Evolutionary conservation across 2,113 vertebrate genomes (phyloP), one percentile per base, ranked within the genome.

Genomic region (Tapirus terrestris): DNA sequence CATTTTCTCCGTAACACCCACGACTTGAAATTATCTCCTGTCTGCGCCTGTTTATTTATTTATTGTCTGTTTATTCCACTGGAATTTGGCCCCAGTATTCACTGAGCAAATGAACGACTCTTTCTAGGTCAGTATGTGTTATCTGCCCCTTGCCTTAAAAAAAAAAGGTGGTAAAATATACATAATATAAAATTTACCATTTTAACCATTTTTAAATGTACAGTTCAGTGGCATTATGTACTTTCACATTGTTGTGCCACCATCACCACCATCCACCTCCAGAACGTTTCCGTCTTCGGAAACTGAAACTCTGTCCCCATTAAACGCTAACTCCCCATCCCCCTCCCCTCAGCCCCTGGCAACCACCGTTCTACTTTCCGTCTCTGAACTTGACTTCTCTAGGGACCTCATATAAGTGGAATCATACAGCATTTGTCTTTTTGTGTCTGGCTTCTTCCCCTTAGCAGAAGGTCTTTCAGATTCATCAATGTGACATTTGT

Each of bases 401-500:
- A 3, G 45, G 75, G 13, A 27, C 18, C 67, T 58, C 25, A 14
- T 5, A 0, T 7, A 16, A n/a, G 16, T 2, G 10, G 72, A 45
- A 3, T 45, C 72, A 11, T 1, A 18, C 9, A 1, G 11, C 2
- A 2, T 8, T 1, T 1, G 29, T 43, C 48, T 61, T 67, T 4
- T 8, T 1, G 48, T 20, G 31, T 33, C 31, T 45, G 65, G 20
- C 21, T 61, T 27, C 2, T 79, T 45, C 72, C 58, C 3, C 12
- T 25, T 2, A 48, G 91, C 25, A 1, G 31, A 31, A n/a, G 3
- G 9, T 86, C 61, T 36, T 67, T 51, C 51, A 10, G 56, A 36
- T 10, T 80, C 17, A 2, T 18, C 8, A 0, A 0, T 2, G 53
- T 12, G 4, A 20, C 25, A 3, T 2, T 4, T 16, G 13, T 27